These are phyloP conservation scores for Fulmarus glacialis DNA, from an alignment of 2,113 vertebrate genomes.

Conservation along the genomic window DNA sequence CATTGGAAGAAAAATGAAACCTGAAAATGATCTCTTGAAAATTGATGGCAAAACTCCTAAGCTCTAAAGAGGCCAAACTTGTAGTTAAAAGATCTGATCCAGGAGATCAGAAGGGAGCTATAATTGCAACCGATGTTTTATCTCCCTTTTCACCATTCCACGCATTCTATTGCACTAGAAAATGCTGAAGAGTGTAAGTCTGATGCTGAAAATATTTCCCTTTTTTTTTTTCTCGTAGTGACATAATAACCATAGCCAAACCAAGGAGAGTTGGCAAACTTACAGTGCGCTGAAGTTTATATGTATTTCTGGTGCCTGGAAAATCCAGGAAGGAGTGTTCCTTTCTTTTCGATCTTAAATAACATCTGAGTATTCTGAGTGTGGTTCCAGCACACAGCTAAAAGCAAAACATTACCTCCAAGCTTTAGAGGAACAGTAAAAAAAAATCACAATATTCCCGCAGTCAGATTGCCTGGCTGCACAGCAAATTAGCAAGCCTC, in stretches of 20 bases:
- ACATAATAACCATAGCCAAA: neutral
- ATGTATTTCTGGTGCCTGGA: slow-evolving; percentile 11
- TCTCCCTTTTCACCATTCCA: neutral
- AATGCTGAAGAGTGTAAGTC: neutral
- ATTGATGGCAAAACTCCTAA: neutral
- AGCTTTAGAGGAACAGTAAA: neutral
- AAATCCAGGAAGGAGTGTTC: slow-evolving; percentile 6
- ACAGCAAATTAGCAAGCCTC: neutral
- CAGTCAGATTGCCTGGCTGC: neutral
- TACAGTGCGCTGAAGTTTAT: neutral
- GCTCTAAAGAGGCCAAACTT: neutral
- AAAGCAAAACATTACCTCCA: neutral
- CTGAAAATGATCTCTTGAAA: neutral
- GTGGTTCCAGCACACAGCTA: neutral
- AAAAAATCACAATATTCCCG: neutral
- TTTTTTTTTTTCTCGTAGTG: neutral
- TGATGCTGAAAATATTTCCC: neutral
- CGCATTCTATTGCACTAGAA: neutral
- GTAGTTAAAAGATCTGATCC: neutral
- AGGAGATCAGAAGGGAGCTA: neutral
- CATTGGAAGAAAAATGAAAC: neutral
- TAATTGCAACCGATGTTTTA: neutral
- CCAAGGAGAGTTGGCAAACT: neutral
- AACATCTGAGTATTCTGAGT: neutral
- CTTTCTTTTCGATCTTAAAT: slow-evolving; percentile 13